Conservation (phyloP, 1,140 invertebrate genomes). For the Lordiphosa clarofinis region DNA sequence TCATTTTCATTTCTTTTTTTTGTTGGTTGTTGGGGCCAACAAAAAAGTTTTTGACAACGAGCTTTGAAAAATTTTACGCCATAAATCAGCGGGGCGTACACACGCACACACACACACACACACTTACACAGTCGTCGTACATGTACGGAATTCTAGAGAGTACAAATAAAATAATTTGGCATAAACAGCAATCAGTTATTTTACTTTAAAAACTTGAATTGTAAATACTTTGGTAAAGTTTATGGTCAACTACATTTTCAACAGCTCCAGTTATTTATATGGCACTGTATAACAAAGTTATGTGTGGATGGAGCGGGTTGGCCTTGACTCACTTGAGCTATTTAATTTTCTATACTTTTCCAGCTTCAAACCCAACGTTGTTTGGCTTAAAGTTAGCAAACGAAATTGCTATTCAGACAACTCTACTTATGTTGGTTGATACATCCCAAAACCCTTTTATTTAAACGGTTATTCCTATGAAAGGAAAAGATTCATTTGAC, state of each 20-base stretch:
- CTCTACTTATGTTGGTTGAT: too few relatives aligned
- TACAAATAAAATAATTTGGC: constrained; percentile 43
- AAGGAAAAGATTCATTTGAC: too few relatives aligned
- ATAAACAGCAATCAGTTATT: constrained; percentile 68
- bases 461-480: too few relatives aligned
- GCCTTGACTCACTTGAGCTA: too few relatives aligned
- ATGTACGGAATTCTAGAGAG: constrained; percentile 3
- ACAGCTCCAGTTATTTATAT: constrained; percentile 57
- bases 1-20: constrained; percentile 10
- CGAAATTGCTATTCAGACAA: too few relatives aligned
- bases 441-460: too few relatives aligned
- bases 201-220: constrained; percentile 31
- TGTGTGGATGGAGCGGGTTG: too few relatives aligned
- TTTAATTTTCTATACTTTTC: too few relatives aligned
- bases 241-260: constrained; percentile 55
- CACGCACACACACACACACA: constrained; percentile 11
- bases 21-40: constrained; percentile 10
- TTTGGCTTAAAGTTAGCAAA: too few relatives aligned
- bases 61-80: constrained; percentile 52
- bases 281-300: not conserved
- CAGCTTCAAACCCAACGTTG: too few relatives aligned
- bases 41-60: constrained; percentile 50
- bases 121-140: constrained; percentile 12
- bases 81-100: constrained; percentile 63
- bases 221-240: constrained; percentile 48